phyloP scores from a whole-genome alignment of 2,888 invertebrate genomes.

The Acanthosepion esculentum region DNA sequence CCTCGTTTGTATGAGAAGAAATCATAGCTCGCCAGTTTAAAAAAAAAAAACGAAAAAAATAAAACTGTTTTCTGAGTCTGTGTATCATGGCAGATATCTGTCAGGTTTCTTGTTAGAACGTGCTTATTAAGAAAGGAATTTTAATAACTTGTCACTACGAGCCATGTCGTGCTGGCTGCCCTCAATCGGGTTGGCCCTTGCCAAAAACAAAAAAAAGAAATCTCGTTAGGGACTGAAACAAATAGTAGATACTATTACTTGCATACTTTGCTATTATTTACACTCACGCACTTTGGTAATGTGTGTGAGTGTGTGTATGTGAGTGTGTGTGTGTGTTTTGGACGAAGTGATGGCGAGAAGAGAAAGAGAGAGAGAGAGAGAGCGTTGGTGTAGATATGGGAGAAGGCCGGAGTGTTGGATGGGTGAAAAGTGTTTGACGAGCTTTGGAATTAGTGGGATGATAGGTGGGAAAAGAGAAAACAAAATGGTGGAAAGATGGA shows the following conservation, averaged over 20 bases:
- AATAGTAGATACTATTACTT: constrained; percentile 10
- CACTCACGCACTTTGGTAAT: not conserved
- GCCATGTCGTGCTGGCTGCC: not conserved
- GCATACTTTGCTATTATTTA: not conserved
- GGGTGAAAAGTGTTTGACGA: not conserved
- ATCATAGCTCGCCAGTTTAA: not conserved
- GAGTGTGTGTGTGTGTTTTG: accelerated
- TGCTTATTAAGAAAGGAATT: constrained; percentile 33
- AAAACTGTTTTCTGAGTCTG: not conserved
- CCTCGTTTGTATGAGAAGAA: not conserved
- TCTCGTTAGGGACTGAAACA: not conserved
- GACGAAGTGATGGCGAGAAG: not conserved
- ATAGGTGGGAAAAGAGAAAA: too few relatives aligned
- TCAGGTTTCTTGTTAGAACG: constrained; percentile 33
- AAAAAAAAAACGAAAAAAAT: not conserved
- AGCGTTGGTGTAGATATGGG: not conserved
- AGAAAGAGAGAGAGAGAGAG: not conserved
- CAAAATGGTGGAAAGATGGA: too few relatives aligned
- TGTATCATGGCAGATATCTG: constrained; percentile 17
- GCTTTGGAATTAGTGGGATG: not conserved
- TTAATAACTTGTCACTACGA: constrained; percentile 33
- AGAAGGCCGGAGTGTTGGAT: not conserved
- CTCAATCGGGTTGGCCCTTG: not conserved
- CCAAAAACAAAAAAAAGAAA: not conserved
- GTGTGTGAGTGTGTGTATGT: not conserved